Percentiles rank a stretch among this genome's conserved stretches.
Evolutionary conservation across 1,140 invertebrate species (phyloP).

Genomic region (Macrocentrus cingulum): DNA sequence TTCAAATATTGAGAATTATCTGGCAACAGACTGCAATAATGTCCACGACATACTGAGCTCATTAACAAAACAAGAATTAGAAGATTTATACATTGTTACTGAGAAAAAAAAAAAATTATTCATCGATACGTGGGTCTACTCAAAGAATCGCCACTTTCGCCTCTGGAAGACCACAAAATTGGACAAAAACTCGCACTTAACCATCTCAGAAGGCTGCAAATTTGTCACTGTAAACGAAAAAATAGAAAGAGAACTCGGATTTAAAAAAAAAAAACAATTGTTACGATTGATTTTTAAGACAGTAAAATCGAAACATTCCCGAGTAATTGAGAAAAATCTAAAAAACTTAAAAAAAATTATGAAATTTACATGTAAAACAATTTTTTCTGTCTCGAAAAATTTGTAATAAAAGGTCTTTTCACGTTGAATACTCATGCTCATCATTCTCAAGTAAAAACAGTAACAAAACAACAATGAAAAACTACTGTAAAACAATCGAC

Average conservation of each 20-base stretch:
- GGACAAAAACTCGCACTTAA: slow-evolving; percentile 63
- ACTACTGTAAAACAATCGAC: too few species aligned
- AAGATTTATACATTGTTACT: slow-evolving; percentile 48
- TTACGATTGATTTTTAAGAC: too few species aligned
- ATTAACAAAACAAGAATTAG: slow-evolving; percentile 36
- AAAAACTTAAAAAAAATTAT: too few species aligned
- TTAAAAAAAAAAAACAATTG: too few species aligned
- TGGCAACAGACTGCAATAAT: slow-evolving; percentile 14
- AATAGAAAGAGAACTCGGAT: slow-evolving; percentile 37
- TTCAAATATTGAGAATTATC: slow-evolving; percentile 44
- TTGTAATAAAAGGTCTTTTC: too few species aligned
- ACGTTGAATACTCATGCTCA: too few species aligned
- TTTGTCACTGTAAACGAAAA: slow-evolving; percentile 43
- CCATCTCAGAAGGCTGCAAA: slow-evolving; percentile 56
- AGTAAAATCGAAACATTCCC: too few species aligned
- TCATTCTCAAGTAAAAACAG: too few species aligned
- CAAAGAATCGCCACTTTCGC: slow-evolving; percentile 72
- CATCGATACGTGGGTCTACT: slow-evolving; percentile 67
- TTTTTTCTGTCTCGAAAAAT: too few species aligned
- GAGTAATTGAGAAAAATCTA: too few species aligned
- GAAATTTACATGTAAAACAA: too few species aligned
- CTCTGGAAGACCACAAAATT: slow-evolving; percentile 67
- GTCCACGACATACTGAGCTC: slow-evolving; percentile 38
- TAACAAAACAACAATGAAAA: too few species aligned
- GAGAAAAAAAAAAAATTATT: slow-evolving; percentile 56